Evolutionary conservation across 1,140 invertebrate genomes (phyloP).

Genomic region (Leguminivora glycinivorella): DNA sequence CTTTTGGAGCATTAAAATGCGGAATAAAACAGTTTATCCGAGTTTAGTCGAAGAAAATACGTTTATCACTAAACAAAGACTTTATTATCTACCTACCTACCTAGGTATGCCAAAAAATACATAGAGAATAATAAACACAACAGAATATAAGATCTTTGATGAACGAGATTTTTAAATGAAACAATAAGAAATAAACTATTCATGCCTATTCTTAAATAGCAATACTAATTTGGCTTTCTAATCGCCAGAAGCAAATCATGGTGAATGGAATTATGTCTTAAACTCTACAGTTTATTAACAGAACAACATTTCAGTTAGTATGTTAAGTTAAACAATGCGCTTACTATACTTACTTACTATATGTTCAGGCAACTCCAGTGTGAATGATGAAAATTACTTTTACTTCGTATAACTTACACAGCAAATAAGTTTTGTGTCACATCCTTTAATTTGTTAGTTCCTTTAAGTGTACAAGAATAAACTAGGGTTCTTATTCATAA

Average conservation of each 20-base stretch:
- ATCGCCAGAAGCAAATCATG: background rate
- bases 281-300: background rate
- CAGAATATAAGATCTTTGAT: background rate
- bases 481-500: too few species aligned
- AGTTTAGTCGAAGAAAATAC: too few species aligned
- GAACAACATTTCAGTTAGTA: background rate
- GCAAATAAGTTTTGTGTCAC: too few species aligned
- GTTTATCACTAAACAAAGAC: too few species aligned
- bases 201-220: background rate
- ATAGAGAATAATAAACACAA: too few species aligned
- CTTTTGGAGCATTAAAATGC: too few species aligned
- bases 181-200: background rate
- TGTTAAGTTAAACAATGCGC: conserved; percentile 30
- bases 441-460: too few species aligned
- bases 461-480: too few species aligned
- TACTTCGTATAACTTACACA: background rate
- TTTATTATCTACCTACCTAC: too few species aligned
- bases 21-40: too few species aligned
- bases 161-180: background rate
- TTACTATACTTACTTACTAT: conserved; percentile 5
- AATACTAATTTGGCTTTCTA: conserved; percentile 4
- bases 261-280: background rate
- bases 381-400: conserved; percentile 2
- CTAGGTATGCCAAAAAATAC: too few species aligned
- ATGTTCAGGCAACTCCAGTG: background rate